Base-by-base conservation (phyloP, 2,797 vertebrate species). In the Enteromius afrohamiltoni region DNA sequence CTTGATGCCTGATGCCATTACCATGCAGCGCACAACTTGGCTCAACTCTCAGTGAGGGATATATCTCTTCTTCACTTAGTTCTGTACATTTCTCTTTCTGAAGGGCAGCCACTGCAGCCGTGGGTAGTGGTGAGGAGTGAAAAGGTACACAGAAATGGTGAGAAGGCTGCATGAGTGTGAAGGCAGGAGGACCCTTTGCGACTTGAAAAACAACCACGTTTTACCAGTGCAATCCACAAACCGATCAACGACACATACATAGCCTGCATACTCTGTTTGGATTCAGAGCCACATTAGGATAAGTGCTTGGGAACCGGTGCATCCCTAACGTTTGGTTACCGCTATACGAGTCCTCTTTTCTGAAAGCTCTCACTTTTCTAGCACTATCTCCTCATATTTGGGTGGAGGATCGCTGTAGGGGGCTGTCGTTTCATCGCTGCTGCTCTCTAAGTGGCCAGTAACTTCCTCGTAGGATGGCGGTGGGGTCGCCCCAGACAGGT, bases 401-500 rank as follows among this genome's bases (percentile, higher is more conserved):
- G 96, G 96, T 0, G 97, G 96, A 0, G 95, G 95, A 68, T 97
- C 96, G 0, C 85, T 96, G 88, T 96, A 97, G 64, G 95, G 94
- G 55, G 92, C 26, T 0, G 93, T 92, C 64, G 91, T 93, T 88
- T 96, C 96, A 67, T 97, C 96, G 0, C 94, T 91, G 10, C 95
- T 94, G 90, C 94, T 96, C 85, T 96, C 95, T 0, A 93, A 91
- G 60, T 96, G 96, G 5, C 96, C 95, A 0, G 96, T 97, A 88
- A 96, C 96, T 89, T 97, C 97, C 85, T 97, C 96, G 0, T 97
- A 97, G 55, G 96, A 96, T 0, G 96, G 96, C 0, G 96, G 96
- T 0, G 96, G 96, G 0, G 95, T 96, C 83, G 96, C 95, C 0
- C 95, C 96, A 0, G 96, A 96, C 51, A 96, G 89, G 84, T 95